Evolutionary conservation across 2,797 vertebrate genomes (phyloP), one percentile per base, ranked within the genome.

Genomic region (Peromyscus nudipes): DNA sequence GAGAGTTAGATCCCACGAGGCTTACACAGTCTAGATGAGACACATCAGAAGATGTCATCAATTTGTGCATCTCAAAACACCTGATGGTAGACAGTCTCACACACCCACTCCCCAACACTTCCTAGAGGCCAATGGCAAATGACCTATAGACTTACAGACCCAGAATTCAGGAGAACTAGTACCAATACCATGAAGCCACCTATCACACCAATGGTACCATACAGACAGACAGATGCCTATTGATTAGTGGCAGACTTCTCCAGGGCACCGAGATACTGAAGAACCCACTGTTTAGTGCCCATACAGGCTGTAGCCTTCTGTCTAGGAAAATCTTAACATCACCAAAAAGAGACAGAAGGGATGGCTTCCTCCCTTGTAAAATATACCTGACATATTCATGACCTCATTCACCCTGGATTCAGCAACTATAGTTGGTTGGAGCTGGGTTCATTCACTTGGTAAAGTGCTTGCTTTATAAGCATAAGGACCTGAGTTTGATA

Each of bases 301-400:
- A 31, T 6, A 16, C 9, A 9, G 16, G 27, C 31, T 89, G 21
- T 6, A 17, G 3, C 4, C 8, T 55, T 71, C 77, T 25, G 27
- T 13, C 82, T 57, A 6, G 64, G 25, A 79, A 83, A 43, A 5
- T 9, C n/a, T 4, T 17, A 49, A 52, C 21, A 10, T 29, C 5
- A 71, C 19, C 52, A 55, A 43, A 14, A 40, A 71, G 10, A 17
- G 19, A 55, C 12, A 5, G 37, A 57, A n/a, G 19, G n/a, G 57
- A 65, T 7, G 8, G 17, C 40, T 17, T 40, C 55, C 62, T 88
- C 8, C 64, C 29, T 79, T 67, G 27, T 14, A 16, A 77, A 25
- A 71, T 2, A 40, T 4, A 55, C 25, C 9, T 34, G 31, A n/a
- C n/a, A 23, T 3, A 0, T 0, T 6, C 23, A 25, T 31, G 40